phyloP scores from a whole-genome alignment of 92 coral and sea anemone species.

The Montipora capitata region DNA sequence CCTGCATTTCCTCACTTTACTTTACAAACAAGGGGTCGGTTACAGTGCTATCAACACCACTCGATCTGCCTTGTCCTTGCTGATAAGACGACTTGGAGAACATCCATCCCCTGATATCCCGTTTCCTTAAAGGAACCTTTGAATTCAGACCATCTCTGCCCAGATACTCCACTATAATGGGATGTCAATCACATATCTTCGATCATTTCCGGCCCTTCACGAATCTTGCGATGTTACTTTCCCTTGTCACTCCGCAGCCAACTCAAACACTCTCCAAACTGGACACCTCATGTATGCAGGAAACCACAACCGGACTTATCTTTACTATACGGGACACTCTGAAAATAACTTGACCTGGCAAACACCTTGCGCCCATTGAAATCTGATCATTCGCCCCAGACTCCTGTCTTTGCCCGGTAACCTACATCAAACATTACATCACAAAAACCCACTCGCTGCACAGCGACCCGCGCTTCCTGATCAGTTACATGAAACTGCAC shows the following conservation, averaged over 20 bases:
- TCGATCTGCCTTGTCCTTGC: too few species aligned
- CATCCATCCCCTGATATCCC: too few species aligned
- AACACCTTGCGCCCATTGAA: slow-evolving; percentile 51
- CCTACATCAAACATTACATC: slow-evolving; percentile 23
- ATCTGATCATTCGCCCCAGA: too few species aligned
- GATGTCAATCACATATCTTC: slow-evolving; percentile 38
- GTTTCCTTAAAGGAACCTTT: slow-evolving; percentile 7
- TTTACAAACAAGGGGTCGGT: too few species aligned
- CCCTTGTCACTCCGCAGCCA: slow-evolving; percentile 56
- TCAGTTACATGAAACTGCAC: slow-evolving; percentile 8
- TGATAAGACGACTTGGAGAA: too few species aligned
- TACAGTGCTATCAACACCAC: too few species aligned
- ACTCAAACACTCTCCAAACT: slow-evolving; percentile 58
- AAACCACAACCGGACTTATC: slow-evolving; percentile 1
- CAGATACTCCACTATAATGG: slow-evolving; percentile 43
- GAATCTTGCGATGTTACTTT: slow-evolving; percentile 46
- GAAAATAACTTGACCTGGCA: slow-evolving; percentile 62
- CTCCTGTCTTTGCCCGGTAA: neutral
- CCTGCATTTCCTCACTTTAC: slow-evolving; percentile 22
- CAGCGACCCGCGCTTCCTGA: slow-evolving; percentile 38
- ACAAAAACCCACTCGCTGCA: slow-evolving; percentile 28
- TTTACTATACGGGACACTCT: slow-evolving; percentile 46
- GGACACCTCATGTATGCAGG: slow-evolving; percentile 42
- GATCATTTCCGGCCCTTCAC: slow-evolving; percentile 21
- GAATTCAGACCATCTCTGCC: slow-evolving; percentile 52